These are phyloP conservation scores for Nomada ferruginata DNA, from an alignment of 2,888 invertebrate genomes.

Conservation along the genomic window DNA sequence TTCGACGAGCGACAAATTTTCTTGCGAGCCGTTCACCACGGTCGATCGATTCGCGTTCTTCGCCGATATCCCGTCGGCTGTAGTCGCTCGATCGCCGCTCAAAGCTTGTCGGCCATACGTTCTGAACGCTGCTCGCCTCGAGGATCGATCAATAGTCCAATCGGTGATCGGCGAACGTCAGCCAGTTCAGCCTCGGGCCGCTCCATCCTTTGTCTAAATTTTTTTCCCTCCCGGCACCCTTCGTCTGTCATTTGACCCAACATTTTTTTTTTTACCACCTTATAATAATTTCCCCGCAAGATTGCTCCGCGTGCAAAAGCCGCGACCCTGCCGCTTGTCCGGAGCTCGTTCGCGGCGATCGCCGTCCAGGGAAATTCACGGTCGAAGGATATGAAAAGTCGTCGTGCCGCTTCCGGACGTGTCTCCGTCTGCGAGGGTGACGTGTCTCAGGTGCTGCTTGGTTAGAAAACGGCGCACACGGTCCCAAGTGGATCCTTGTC, in stretches of 20 bases:
- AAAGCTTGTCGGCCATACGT: not conserved
- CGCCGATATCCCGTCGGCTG: not conserved
- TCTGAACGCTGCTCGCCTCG: conserved; percentile 17
- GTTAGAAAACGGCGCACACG: conserved; percentile 21
- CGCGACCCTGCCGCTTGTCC: conserved; percentile 29
- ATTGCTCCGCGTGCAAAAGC: conserved; percentile 41
- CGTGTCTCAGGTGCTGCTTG: conserved; percentile 47
- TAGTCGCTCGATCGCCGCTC: not conserved
- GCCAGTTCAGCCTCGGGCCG: conserved; percentile 56
- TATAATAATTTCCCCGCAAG: conserved; percentile 40
- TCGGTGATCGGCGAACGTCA: conserved; percentile 71
- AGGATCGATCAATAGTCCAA: conserved; percentile 51
- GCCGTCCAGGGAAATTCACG: conserved; percentile 36
- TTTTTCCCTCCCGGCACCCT: conserved; percentile 51
- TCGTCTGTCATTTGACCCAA: conserved; percentile 63
- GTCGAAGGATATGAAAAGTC: conserved; percentile 62
- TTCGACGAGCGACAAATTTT: conserved; percentile 23
- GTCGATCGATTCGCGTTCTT: conserved; percentile 26
- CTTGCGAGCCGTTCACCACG: not conserved
- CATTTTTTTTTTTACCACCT: conserved; percentile 35
- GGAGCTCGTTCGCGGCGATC: conserved; percentile 32
- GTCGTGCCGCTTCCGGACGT: conserved; percentile 41
- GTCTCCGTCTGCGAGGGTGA: conserved; percentile 42
- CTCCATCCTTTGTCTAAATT: conserved; percentile 80
- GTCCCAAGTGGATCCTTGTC: conserved; percentile 13